Base-by-base conservation (phyloP, 2,113 vertebrate genomes). In the Brachionichthys hirsutus region DNA sequence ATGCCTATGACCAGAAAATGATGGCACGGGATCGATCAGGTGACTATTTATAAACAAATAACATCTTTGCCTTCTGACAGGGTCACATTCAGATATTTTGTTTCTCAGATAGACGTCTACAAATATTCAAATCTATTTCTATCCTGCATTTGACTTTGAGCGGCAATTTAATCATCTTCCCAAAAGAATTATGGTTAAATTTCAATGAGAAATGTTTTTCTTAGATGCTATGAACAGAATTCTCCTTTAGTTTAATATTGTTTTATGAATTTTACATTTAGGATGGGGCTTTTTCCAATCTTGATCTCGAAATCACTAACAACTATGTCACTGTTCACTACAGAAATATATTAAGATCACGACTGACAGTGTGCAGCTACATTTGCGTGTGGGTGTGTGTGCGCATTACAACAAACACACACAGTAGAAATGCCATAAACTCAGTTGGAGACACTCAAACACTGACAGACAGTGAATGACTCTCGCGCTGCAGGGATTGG, bases 171-270 rank as follows among this genome's bases (percentile, higher is more conserved):
- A 30, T 30, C 8, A 30, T 30, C 5, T 30, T 30, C 24, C 24
- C 24, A 30, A 30, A 30, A 8, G 24, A 30, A 30, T 30, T 30
- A 30, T 8, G 24, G 24, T 30, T 30, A 30, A 30, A 30, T 30
- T 30, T 30, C 24, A 30, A 4, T 3, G 8, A 2, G 24, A 30
- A 30, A 6, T 30, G 4, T 30, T 30, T 30, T 30, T 4, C 24
- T 30, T 30, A 30, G 24, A 4, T 30, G 24, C 24, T 30, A 30
- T 8, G 3, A 30, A 43, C 40, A 68, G 61, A 56, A 54, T 11
- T 53, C 36, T 62, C 47, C 49, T 69, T 51, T 52, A 69, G 75
- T 78, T 82, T 84, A 78, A 78, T 80, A 64, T 70, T 70, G 53
- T 56, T 76, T 76, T 70, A 81, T 58, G 68, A 67, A 54, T 75